Percentiles rank a stretch among this genome's conserved stretches.
phyloP scores from a whole-genome alignment of 2,888 invertebrate genomes.

The Biston betularia region DNA sequence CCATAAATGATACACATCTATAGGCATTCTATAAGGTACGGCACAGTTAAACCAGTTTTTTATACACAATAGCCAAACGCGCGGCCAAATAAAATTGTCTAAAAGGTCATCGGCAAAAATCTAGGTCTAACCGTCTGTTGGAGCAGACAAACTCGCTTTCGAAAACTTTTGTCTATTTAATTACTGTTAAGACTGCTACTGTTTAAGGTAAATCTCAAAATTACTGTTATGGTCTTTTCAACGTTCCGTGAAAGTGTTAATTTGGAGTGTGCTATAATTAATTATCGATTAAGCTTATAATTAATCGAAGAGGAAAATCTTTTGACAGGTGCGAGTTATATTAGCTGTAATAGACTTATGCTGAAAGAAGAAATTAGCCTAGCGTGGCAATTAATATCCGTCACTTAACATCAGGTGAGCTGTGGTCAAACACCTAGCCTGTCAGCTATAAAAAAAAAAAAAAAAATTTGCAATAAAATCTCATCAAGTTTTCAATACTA shows the following conservation, averaged over 20 bases:
- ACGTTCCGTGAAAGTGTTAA: conserved; percentile 10
- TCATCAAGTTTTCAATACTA: too few relatives aligned
- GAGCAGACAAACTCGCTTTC: conserved; percentile 3
- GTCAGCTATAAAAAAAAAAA: too few relatives aligned
- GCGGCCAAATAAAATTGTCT: conserved; percentile 13
- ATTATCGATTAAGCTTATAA: conserved; percentile 1
- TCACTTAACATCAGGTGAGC: too few relatives aligned
- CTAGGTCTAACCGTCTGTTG: conserved; percentile 23
- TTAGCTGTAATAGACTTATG: too few relatives aligned
- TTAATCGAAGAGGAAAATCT: not conserved
- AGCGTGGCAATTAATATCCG: too few relatives aligned
- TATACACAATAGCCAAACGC: conserved; percentile 18
- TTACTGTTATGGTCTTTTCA: conserved; percentile 2
- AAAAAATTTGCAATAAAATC: too few relatives aligned
- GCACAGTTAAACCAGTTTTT: conserved; percentile 9
- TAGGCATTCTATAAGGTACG: conserved; percentile 10
- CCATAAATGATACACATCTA: conserved; percentile 16
- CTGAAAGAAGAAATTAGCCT: not conserved
- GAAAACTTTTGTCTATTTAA: conserved; percentile 8
- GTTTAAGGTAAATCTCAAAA: not conserved
- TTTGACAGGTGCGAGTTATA: not conserved
- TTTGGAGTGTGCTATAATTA: conserved; percentile 5
- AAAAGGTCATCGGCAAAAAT: conserved; percentile 23
- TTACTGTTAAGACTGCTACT: conserved; percentile 9
- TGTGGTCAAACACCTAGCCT: too few relatives aligned